Conservation (phyloP, 2,113 vertebrate genomes). For the Microtus montanus region DNA sequence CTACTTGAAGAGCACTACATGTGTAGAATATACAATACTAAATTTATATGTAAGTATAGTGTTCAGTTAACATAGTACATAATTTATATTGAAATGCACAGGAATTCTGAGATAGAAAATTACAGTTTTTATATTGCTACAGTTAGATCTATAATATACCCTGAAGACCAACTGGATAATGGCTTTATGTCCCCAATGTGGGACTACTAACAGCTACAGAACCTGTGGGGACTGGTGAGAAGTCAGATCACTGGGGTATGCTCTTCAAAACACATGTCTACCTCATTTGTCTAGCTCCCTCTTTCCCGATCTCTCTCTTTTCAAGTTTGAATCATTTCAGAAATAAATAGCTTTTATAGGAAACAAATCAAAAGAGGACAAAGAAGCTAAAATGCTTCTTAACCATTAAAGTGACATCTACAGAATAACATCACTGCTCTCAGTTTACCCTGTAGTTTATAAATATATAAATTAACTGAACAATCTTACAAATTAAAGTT, state of each 20-base stretch:
- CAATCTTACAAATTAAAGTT: slow-evolving; percentile 38
- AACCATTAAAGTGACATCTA: slow-evolving; percentile 22
- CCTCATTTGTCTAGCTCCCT: too few species aligned
- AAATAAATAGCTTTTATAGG: neutral
- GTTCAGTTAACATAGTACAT: neutral
- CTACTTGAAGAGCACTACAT: neutral
- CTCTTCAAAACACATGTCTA: neutral
- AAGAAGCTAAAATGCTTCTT: slow-evolving; percentile 38
- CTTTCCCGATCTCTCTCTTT: neutral
- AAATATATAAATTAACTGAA: neutral
- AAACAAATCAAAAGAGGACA: slow-evolving; percentile 31
- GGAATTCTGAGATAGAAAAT: slow-evolving; percentile 20
- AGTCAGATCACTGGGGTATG: neutral
- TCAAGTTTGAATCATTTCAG: slow-evolving; percentile 24
- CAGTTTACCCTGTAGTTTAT: neutral
- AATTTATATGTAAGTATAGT: neutral
- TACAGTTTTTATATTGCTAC: neutral
- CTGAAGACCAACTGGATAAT: neutral
- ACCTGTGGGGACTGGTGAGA: neutral
- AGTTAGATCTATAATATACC: neutral
- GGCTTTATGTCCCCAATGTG: neutral
- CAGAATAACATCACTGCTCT: slow-evolving; percentile 13
- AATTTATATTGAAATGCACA: slow-evolving; percentile 27
- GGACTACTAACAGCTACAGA: neutral
- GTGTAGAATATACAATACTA: neutral